Base-by-base conservation (phyloP, 2,888 invertebrate genomes). In the Silvanus unidentatus region DNA sequence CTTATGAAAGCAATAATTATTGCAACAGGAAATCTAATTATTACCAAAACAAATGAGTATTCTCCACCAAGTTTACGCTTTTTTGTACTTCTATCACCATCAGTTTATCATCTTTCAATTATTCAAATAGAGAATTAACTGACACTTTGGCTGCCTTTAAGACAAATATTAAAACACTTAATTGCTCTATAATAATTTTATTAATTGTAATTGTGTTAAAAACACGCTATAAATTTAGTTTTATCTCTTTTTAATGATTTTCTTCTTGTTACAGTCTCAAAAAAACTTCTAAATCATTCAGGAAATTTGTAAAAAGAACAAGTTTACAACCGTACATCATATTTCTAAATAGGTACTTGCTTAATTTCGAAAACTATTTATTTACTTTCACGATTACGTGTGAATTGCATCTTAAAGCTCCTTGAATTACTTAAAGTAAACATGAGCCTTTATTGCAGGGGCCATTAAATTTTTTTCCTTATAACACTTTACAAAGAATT, bases 121-220 rank as follows among this genome's bases (percentile, higher is more conserved):
- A 8, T 22, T 22, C 22, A 22, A 22, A 3, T 22, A 22, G 22
- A 22, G 8, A 22, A 22, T 22, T 22, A 22, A 11, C 6, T 32
- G 32, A 32, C 32, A 12, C 12, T 32, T 32, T 32, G 11, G n/a
- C 4, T 32, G 10, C 4, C 12, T 32, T 32, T 32, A 32, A 32
- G 11, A 32, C 32, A 32, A 42, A 36, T 28, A 42, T 42, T 37
- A 37, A 14, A 37, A 22, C n/a, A 42, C 16, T 37, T 42, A 42
- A 42, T 37, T 42, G 37, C 42, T 37, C 36, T 27, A 42, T 42
- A 42, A 42, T 36, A 32, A 32, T 42, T 42, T 35, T 42, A 42
- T 37, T 42, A 22, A 42, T 28, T 42, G 28, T 36, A 28, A 35
- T 42, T 36, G 32, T 32, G 12, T 32, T 32, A 8, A 22, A 32